Evolutionary conservation across 1,140 invertebrate genomes (phyloP).

Genomic region (Drosophila paulistorum): DNA sequence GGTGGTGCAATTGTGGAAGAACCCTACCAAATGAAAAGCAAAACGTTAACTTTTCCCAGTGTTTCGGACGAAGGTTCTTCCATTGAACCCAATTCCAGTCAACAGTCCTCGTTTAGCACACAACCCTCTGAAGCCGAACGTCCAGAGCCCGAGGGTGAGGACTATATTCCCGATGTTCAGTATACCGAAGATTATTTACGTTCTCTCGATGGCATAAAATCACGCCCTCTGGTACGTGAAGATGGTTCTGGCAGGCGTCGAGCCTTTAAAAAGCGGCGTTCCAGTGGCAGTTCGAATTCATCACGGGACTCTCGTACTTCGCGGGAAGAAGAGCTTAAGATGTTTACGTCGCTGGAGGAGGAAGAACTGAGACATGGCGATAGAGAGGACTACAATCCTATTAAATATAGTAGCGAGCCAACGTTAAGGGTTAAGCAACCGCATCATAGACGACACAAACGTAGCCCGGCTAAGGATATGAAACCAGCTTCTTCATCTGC

Average conservation of each 20-base stretch:
- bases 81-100: slow-evolving; percentile 69
- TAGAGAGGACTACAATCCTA: slow-evolving; percentile 70
- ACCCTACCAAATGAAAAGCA: slow-evolving; percentile 48
- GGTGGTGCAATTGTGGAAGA: slow-evolving; percentile 38
- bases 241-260: slow-evolving; percentile 85
- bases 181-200: slow-evolving; percentile 82
- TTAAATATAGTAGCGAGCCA: slow-evolving; percentile 74
- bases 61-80: slow-evolving; percentile 79
- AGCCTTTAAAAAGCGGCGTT: slow-evolving; percentile 85
- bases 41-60: slow-evolving; percentile 64
- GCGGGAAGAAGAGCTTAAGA: slow-evolving; percentile 85
- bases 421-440: slow-evolving; percentile 60
- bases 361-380: slow-evolving; percentile 83
- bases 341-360: slow-evolving; percentile 86
- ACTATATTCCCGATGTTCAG: slow-evolving; percentile 56
- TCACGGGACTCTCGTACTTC: slow-evolving; percentile 84
- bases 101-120: slow-evolving; percentile 74
- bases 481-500: slow-evolving; percentile 13
- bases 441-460: slow-evolving; percentile 72
- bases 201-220: slow-evolving; percentile 86
- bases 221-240: slow-evolving; percentile 84
- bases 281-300: slow-evolving; percentile 84
- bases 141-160: slow-evolving; percentile 75
- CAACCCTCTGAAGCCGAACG: slow-evolving; percentile 68
- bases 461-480: slow-evolving; percentile 73